Conservation (phyloP, 2,113 vertebrate species). For the Damaliscus lunatus region DNA sequence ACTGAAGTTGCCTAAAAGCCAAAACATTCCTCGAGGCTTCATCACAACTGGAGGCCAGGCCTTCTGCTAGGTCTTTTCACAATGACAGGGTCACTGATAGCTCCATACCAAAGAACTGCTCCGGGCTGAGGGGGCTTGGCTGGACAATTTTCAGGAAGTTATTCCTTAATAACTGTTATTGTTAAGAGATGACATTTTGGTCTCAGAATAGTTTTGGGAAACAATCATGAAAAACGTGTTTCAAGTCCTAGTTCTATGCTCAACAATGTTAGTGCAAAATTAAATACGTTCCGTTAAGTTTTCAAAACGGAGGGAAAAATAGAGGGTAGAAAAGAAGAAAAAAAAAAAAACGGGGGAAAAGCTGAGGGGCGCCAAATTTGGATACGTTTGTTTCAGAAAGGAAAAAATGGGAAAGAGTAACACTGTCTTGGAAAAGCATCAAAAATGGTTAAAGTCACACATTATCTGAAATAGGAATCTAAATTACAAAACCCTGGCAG, state of each 20-base stretch:
- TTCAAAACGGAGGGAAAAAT: background rate
- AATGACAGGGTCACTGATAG: background rate
- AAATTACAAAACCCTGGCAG: background rate
- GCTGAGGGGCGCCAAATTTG: background rate
- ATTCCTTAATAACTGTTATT: conserved; percentile 2
- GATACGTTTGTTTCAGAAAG: background rate
- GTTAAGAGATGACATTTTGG: background rate
- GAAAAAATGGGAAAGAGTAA: background rate
- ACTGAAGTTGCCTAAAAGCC: background rate
- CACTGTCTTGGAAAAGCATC: background rate
- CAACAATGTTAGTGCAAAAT: conserved; percentile 5
- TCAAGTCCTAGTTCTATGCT: background rate
- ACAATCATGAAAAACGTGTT: background rate
- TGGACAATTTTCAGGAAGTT: background rate
- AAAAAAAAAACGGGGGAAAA: background rate
- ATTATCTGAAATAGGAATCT: background rate
- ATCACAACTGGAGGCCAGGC: background rate
- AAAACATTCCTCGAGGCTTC: conserved; percentile 11
- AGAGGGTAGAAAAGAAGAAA: background rate
- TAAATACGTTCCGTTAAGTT: background rate
- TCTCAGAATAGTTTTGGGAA: background rate
- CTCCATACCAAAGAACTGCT: background rate
- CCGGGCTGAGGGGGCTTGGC: background rate
- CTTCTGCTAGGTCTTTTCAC: background rate
- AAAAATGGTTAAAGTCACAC: background rate